phyloP scores from a whole-genome alignment of 2,113 vertebrate genomes.

The Cololabis saira region DNA sequence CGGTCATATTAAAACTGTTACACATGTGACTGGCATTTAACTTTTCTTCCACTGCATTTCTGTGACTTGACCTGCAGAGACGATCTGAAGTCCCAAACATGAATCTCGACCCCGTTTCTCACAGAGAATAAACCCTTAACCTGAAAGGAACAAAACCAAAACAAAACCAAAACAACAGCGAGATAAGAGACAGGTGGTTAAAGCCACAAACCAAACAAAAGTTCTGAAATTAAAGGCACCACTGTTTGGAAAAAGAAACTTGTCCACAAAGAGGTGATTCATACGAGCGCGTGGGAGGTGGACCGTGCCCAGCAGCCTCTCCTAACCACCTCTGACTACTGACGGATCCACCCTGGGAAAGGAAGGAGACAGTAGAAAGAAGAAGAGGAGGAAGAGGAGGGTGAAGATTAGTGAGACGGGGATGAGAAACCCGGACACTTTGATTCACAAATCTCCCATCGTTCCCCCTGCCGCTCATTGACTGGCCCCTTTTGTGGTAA shows the following conservation, averaged over 20 bases:
- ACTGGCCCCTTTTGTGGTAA: conserved; percentile 53
- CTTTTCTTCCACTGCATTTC: too few species aligned
- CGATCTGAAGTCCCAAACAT: too few species aligned
- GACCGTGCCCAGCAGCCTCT: conserved; percentile 41
- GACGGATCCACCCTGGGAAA: conserved; percentile 53
- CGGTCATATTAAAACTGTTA: too few species aligned
- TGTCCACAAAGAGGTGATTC: conserved; percentile 60
- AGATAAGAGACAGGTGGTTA: conserved; percentile 11
- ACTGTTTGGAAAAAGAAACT: conserved; percentile 22
- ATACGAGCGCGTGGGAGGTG: conserved; percentile 57
- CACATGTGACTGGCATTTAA: too few species aligned
- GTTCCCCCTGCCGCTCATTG: conserved; percentile 59
- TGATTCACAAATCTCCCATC: conserved; percentile 69
- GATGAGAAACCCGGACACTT: conserved; percentile 47
- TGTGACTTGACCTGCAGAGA: too few species aligned
- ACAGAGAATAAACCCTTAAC: too few species aligned
- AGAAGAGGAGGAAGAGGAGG: conserved; percentile 7
- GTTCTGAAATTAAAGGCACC: conserved; percentile 10
- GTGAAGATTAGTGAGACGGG: conserved; percentile 57
- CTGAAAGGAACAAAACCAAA: not conserved
- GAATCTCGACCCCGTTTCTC: too few species aligned
- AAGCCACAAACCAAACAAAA: conserved; percentile 5
- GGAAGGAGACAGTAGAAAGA: conserved; percentile 14
- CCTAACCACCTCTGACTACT: conserved; percentile 46
- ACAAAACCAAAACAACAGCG: not conserved